Evolutionary conservation across 2,888 invertebrate genomes (phyloP).

Genomic region (Leptothorax acervorum): DNA sequence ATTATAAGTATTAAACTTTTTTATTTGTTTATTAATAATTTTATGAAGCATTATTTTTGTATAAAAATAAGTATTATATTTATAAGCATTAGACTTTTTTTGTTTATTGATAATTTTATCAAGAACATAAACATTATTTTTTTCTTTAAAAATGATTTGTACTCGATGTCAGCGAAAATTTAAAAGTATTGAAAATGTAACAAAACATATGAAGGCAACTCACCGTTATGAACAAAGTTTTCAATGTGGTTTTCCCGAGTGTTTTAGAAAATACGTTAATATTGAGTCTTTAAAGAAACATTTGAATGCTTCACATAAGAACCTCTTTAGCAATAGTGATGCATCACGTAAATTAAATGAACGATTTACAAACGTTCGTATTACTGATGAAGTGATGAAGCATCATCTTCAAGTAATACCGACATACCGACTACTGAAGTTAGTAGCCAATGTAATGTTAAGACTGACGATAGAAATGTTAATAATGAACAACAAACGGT

Average conservation of each 20-base stretch:
- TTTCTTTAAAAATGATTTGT: not conserved
- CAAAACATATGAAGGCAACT: constrained; percentile 2
- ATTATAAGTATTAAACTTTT: no score
- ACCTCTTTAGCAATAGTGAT: not conserved
- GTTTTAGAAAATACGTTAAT: not conserved
- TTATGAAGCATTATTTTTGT: no score
- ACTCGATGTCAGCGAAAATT: not conserved
- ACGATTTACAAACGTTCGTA: not conserved
- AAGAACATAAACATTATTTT: not conserved
- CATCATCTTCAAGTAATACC: not conserved
- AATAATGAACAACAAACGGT: not conserved
- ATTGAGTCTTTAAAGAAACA: not conserved
- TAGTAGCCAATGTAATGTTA: not conserved
- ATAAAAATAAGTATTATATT: not conserved
- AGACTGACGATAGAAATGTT: not conserved
- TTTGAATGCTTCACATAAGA: not conserved
- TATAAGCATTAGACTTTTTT: not conserved
- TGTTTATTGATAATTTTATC: not conserved
- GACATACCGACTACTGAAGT: not conserved
- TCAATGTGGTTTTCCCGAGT: not conserved
- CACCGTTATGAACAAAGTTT: not conserved
- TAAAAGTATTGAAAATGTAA: not conserved
- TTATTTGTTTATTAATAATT: no score
- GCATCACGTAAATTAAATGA: not conserved
- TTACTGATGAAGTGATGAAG: not conserved